Evolutionary conservation across 2,113 vertebrate species (phyloP).

Genomic region (Toxotes chatareus): DNA sequence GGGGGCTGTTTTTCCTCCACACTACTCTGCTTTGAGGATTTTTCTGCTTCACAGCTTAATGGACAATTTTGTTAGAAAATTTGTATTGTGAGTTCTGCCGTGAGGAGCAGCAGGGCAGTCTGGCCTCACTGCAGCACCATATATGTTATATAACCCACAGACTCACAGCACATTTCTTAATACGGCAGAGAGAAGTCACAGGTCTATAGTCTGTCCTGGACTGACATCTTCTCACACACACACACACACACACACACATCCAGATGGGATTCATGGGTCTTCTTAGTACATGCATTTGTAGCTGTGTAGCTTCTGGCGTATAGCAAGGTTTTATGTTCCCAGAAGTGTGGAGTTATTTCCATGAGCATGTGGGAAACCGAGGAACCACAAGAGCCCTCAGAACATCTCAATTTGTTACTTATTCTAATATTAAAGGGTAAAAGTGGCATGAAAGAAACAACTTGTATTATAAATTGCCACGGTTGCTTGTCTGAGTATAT

Average conservation of each 20-base stretch:
- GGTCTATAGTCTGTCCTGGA: background rate
- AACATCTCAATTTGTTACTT: slow-evolving; percentile 58
- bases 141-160: background rate
- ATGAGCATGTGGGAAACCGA: slow-evolving; percentile 47
- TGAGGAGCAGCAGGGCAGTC: background rate
- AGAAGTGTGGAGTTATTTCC: slow-evolving; percentile 54
- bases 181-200: background rate
- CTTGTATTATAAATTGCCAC: background rate
- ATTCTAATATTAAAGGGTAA: slow-evolving; percentile 23
- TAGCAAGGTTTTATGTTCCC: slow-evolving; percentile 33
- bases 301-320: slow-evolving; percentile 36
- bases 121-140: background rate
- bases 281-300: slow-evolving; percentile 27
- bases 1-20: background rate
- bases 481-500: slow-evolving; percentile 12
- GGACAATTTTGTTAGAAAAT: background rate
- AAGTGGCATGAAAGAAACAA: background rate
- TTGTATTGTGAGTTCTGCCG: background rate
- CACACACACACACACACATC: background rate
- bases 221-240: background rate
- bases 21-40: background rate
- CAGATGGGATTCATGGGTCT: slow-evolving; percentile 33
- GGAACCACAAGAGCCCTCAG: slow-evolving; percentile 40
- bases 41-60: background rate
- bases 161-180: background rate